Conservation (phyloP, 2,888 invertebrate species). For the Euzophera pinguis region DNA sequence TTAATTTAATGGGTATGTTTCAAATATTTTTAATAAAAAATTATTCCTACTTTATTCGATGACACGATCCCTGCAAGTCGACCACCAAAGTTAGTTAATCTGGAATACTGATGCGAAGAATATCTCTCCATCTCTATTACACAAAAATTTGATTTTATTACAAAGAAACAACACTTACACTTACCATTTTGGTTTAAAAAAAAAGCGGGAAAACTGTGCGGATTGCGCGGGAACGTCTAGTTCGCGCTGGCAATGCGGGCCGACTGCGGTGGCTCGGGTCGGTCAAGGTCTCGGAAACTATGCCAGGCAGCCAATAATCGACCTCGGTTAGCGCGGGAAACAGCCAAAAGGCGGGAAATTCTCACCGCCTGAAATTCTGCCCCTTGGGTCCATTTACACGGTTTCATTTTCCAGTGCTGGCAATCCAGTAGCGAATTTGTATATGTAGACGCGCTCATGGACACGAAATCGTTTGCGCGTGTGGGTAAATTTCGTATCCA, state of each 20-base stretch:
- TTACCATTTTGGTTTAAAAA: conserved; percentile 61
- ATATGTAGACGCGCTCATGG: too few species aligned
- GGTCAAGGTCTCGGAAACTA: conserved; percentile 73
- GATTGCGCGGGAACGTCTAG: conserved; percentile 30
- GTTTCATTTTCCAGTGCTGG: too few species aligned
- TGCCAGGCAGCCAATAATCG: conserved; percentile 59
- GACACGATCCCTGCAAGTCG: too few species aligned
- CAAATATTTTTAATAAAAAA: too few species aligned
- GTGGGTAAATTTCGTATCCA: too few species aligned
- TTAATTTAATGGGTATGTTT: too few species aligned
- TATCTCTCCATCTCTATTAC: neutral
- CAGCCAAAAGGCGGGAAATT: conserved; percentile 31
- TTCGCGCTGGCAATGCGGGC: conserved; percentile 49
- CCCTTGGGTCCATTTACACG: too few species aligned
- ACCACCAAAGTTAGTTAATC: too few species aligned
- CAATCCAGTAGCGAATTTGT: too few species aligned
- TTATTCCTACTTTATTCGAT: too few species aligned
- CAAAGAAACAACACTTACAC: conserved; percentile 24
- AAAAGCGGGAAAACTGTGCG: conserved; percentile 33
- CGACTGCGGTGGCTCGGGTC: conserved; percentile 55
- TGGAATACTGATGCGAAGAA: too few species aligned
- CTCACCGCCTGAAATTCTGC: neutral
- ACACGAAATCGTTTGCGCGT: too few species aligned
- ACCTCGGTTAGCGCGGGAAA: conserved; percentile 64
- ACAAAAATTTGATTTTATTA: neutral